Evolutionary conservation across 2,113 vertebrate genomes (phyloP).

Genomic region (Panurus biarmicus): DNA sequence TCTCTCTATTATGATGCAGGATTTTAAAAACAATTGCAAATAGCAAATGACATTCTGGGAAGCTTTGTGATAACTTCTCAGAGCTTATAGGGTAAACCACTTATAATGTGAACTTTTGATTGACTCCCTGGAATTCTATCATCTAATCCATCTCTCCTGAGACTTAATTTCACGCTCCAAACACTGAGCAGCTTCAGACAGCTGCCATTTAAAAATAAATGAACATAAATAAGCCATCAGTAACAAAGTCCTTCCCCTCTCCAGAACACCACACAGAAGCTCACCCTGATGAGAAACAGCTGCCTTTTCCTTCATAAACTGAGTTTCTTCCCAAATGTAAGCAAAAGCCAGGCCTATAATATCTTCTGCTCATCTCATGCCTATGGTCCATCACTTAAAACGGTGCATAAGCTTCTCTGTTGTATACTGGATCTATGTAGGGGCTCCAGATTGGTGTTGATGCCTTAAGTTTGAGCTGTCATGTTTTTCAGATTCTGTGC

Average conservation of each 20-base stretch:
- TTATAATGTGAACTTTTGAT: not conserved
- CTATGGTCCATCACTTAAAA: not conserved
- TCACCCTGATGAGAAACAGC: not conserved
- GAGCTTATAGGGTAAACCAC: not conserved
- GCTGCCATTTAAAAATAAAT: conserved; percentile 42
- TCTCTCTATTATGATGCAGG: not conserved
- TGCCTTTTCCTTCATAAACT: not conserved
- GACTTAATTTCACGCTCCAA: conserved; percentile 39
- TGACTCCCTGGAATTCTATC: not conserved
- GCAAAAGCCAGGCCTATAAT: not conserved
- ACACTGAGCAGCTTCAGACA: conserved; percentile 20
- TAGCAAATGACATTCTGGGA: not conserved
- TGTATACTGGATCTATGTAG: no score
- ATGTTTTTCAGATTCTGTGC: not conserved
- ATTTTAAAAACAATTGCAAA: not conserved
- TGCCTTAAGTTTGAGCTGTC: not conserved
- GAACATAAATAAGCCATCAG: conserved; percentile 20
- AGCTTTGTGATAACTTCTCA: not conserved
- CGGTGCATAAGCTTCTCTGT: not conserved
- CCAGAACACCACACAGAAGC: not conserved
- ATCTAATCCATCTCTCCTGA: conserved; percentile 40
- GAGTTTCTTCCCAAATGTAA: not conserved
- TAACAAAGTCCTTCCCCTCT: not conserved
- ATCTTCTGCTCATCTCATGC: accelerated
- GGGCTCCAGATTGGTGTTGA: not conserved